Evolutionary conservation across 2,797 vertebrate genomes (phyloP), one percentile per base, ranked within the genome.

Genomic region (Anguilla marmorata): DNA sequence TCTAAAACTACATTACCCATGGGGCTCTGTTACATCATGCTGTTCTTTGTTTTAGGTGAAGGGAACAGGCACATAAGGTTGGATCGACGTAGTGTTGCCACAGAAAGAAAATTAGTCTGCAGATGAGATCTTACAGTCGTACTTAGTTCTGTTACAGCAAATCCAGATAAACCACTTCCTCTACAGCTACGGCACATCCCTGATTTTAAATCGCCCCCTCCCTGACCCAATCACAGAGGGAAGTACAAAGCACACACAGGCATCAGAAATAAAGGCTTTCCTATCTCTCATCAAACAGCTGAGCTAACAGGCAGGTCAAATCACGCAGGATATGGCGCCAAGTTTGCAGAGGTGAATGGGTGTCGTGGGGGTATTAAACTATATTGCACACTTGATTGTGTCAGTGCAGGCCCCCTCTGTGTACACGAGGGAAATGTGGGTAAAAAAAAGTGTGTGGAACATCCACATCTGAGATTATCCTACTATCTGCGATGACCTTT

Each of bases 81-180:
- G 87, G 92, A 96, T 95, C 94, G 94, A 95, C 95, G 93, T 92
- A 89, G 90, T 94, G 95, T 93, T 94, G 95, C 92, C 89, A 79
- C 93, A 94, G 94, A 95, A 95, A 94, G 93, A 69, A 95, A 96
- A 95, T 96, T 94, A 95, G 95, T 95, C 85, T 85, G 48, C 69
- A n/a, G 41, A 82, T 82, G 16, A 82, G 8, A 82, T 50, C 45
- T 48, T 11, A 27, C 16, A 37, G 12, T n/a, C 9, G 41, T n/a
- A 9, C 41, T 50, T 24, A 2, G 45, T 50, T 82, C 14, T 37
- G 74, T 50, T 48, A 21, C 19, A 82, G 21, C 45, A 50, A 82
- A 82, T 48, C 24, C 79, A 2, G 41, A n/a, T 45, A 50, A 48
- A 82, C 41, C 45, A 50, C 41, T 82, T 82, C 45, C 45, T 82